A percentile compares a stretch with the other conserved stretches of the same genome.
These are phyloP conservation scores for Drosophila littoralis DNA, from an alignment of 1,140 invertebrate genomes.

Conservation along the genomic window DNA sequence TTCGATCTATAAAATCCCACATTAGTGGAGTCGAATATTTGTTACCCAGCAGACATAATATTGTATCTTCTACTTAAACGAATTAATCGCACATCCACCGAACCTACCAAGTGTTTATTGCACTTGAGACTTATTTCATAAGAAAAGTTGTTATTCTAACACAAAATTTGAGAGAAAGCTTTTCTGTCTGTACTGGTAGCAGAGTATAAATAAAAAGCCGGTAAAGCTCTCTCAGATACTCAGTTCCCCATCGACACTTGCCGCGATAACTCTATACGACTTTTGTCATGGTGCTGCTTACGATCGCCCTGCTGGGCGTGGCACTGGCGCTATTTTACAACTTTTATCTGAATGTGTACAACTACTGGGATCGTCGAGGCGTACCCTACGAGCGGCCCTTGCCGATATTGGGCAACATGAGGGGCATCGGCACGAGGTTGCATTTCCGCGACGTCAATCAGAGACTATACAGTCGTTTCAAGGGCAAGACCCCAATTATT, in stretches of 20 bases:
- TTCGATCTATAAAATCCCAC: no score
- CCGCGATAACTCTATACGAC: background rate
- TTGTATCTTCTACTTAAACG: no score
- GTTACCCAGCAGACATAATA: no score
- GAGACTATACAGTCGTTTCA: constrained; percentile 72
- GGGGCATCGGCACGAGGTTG: constrained; percentile 38
- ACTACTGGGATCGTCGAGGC: constrained; percentile 81
- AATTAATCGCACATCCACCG: no score
- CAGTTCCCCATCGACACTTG: constrained; percentile 7
- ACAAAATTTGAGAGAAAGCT: background rate
- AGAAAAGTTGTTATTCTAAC: no score
- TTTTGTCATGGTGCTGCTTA: constrained; percentile 24
- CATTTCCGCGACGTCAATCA: constrained; percentile 61
- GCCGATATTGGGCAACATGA: constrained; percentile 75
- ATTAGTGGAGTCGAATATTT: no score
- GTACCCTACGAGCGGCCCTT: constrained; percentile 75
- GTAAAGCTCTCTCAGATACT: background rate
- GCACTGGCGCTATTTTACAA: constrained; percentile 34
- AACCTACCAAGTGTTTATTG: no score
- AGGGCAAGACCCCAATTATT: constrained; percentile 53
- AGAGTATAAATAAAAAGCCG: background rate
- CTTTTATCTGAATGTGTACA: constrained; percentile 58
- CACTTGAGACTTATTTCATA: no score
- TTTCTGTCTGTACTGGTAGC: background rate
- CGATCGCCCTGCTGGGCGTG: constrained; percentile 42